Base-by-base conservation (phyloP, 2,113 vertebrate species). In the Phylloscopus whistleri region DNA sequence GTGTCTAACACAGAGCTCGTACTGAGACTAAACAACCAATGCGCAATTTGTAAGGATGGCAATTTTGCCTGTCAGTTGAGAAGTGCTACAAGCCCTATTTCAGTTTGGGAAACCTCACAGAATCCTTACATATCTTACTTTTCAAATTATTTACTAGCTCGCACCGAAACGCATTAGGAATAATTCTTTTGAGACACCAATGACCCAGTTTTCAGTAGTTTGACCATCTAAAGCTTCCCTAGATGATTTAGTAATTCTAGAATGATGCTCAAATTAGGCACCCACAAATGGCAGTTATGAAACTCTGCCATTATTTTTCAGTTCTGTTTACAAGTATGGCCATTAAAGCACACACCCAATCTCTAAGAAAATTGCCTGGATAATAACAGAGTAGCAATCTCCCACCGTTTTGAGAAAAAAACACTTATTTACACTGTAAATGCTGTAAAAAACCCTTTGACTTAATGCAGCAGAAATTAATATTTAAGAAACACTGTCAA, bases 51-150 rank as follows among this genome's bases (percentile, higher is more conserved):
- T 72, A 87, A 94, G 39, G 53, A 81, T 4, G 56, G 51, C n/a
- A 81, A 90, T 95, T 97, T 75, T 93, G 56, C 52, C 53, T 94
- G 67, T 78, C 74, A 92, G 60, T 84, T 84, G 31, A 51, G 53
- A 66, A 62, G 33, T 24, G 46, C 28, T 68, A 41, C 24, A 89
- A 91, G 28, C 9, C 20, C 79, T 41, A 33, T 53, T 69, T 76
- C 24, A 46, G 27, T 69, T 73, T 53, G 10, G n/a, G 37, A 49
- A 85, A 66, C 33, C 28, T 69, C 62, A 80, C 22, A 73, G n/a
- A 68, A 76, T 30, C 27, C 7, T 24, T 64, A n/a, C 16, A 4
- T 46, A 41, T 17, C 66, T 79, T 75, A 53, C 30, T 87, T 87
- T 76, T 52, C 58, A 68, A 58, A 56, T 84, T 77, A 89, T 69